Evolutionary conservation across 2,113 vertebrate genomes (phyloP).

Genomic region (Alces alces): DNA sequence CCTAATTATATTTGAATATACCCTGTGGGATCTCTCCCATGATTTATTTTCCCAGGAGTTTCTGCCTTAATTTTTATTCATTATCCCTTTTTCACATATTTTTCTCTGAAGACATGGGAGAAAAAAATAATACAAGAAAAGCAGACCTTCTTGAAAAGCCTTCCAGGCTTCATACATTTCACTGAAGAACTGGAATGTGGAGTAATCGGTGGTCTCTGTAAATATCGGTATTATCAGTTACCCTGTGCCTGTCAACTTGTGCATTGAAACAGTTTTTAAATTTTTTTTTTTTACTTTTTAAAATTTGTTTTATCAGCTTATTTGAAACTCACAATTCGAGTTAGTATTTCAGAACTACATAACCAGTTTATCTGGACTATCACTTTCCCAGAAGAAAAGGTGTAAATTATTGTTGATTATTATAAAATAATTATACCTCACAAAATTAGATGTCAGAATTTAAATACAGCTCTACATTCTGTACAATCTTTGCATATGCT

Average conservation of each 20-base stretch:
- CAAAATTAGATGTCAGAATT: not conserved
- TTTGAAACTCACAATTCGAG: constrained; percentile 13
- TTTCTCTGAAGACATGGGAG: not conserved
- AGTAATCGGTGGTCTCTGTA: not conserved
- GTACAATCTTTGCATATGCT: not conserved
- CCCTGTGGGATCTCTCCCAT: not conserved
- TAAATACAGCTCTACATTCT: not conserved
- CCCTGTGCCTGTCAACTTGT: not conserved
- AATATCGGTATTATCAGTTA: not conserved
- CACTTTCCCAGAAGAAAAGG: not conserved
- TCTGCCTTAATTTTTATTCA: constrained; percentile 44
- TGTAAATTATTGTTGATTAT: not conserved
- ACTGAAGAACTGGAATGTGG: not conserved
- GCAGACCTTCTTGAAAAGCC: not conserved
- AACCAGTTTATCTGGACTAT: not conserved
- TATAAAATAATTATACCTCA: not conserved
- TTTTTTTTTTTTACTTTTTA: not conserved
- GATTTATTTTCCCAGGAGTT: not conserved
- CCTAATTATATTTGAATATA: not conserved
- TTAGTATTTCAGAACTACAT: not conserved
- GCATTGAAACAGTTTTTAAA: not conserved
- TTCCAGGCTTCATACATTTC: not conserved
- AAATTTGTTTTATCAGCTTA: not conserved
- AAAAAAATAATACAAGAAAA: constrained; percentile 2
- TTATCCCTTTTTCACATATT: not conserved